Evolutionary conservation across 2,888 invertebrate species (phyloP), one percentile per base, ranked within the genome.

Genomic region (Protophormia terraenovae): DNA sequence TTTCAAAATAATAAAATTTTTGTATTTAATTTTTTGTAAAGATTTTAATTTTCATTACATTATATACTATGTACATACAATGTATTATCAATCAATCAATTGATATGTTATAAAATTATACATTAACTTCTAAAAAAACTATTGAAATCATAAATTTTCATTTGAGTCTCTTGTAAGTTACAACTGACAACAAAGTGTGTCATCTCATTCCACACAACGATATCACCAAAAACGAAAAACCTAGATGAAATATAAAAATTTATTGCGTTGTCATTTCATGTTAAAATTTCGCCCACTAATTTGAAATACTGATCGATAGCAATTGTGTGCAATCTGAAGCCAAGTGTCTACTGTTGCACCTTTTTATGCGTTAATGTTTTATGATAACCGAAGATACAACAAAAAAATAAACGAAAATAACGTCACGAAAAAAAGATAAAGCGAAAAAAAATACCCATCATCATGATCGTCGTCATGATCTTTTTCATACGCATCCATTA

Each of bases 221-320:
- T 22, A 64, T 45, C 6, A 55, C 38, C 7, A 19, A 35, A 29
- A 35, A 6, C 50, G 3, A 60, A 19, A 38, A n/a, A n/a, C n/a
- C n/a, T 19, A 35, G 12, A 38, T 55, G 58, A 41, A 27, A n/a
- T 19, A 2, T 27, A 22, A 66, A 55, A 72, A 82, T 66, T 50
- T 53, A 55, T 76, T 64, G 76, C 69, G 53, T 82, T 82, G 82
- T 45, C 16, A 81, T 35, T 58, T 76, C 47, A 75, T 55, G 77
- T 45, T 76, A 41, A 67, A 69, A 83, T 67, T 38, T 66, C 83
- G 83, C 83, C 83, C 78, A 83, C 78, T 24, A 69, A 41, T 71
- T 47, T 73, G 1, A 55, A 66, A 53, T 62, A 71, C 69, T 62
- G 50, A 66, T 75, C 66, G 66, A 66, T 62, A 27, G 60, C 41